A percentile compares a stretch with the other conserved stretches of the same genome.
phyloP scores from a whole-genome alignment of 1,140 invertebrate genomes.

The Saccostrea cuccullata region DNA sequence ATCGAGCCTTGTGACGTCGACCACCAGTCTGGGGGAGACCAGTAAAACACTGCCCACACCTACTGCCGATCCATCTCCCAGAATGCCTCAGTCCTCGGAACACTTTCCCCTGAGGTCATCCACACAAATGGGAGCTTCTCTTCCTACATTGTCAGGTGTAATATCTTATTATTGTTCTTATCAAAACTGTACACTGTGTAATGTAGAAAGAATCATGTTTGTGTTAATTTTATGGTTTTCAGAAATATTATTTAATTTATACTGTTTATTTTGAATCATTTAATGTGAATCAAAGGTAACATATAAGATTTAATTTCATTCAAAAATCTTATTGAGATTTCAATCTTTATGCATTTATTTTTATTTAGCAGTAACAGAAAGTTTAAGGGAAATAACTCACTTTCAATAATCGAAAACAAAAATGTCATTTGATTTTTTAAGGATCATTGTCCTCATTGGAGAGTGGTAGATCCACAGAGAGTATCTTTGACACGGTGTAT shows the following conservation, averaged over 20 bases:
- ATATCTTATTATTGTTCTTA: not conserved
- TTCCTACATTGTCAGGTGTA: not conserved
- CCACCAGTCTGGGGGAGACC: not conserved
- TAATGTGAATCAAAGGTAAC: too few species aligned
- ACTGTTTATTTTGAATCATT: too few species aligned
- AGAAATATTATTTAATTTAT: too few species aligned
- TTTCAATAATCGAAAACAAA: not conserved
- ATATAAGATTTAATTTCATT: too few species aligned
- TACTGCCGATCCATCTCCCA: not conserved
- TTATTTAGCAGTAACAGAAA: too few species aligned
- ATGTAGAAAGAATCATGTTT: too few species aligned
- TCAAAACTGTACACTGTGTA: too few species aligned
- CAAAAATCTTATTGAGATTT: too few species aligned
- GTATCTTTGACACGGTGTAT: slow-evolving; percentile 56
- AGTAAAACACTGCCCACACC: not conserved
- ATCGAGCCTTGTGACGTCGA: not conserved
- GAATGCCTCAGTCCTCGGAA: slow-evolving; percentile 7
- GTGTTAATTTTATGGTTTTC: too few species aligned
- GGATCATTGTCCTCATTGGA: slow-evolving; percentile 5
- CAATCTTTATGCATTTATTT: too few species aligned
- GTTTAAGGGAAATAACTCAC: too few species aligned
- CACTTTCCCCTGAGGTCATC: slow-evolving; percentile 1
- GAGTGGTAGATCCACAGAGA: slow-evolving; percentile 40
- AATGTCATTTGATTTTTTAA: not conserved
- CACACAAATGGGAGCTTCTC: not conserved